Conservation (phyloP, 2,113 vertebrate genomes). For the Festucalex cinctus region DNA sequence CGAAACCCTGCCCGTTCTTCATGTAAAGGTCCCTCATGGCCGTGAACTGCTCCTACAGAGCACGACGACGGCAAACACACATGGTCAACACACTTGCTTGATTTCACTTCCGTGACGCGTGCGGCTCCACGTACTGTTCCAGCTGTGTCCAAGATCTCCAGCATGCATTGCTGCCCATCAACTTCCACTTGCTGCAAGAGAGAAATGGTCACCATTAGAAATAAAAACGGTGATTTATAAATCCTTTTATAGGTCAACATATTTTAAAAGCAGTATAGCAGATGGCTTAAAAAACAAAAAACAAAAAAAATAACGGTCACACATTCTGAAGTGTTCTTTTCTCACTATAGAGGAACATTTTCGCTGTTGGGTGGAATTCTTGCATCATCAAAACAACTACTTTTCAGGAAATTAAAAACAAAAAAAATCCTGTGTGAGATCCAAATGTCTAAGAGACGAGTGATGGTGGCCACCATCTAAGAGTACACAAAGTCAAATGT, state of each 20-base stretch:
- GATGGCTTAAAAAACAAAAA: no score
- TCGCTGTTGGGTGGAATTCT: no score
- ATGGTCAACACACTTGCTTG: slow-evolving; percentile 7
- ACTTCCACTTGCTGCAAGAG: slow-evolving; percentile 94
- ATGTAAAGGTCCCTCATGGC: slow-evolving; percentile 99
- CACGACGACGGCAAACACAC: neutral
- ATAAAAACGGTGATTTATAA: neutral
- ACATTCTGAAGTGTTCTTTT: no score
- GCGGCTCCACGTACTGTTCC: slow-evolving; percentile 84
- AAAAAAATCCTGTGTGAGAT: no score
- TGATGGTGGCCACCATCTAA: no score
- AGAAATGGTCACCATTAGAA: neutral
- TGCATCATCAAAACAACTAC: no score
- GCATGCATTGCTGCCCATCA: slow-evolving; percentile 97
- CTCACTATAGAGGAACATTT: no score
- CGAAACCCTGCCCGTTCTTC: slow-evolving; percentile 99
- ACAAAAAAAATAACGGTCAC: no score
- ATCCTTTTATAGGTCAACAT: neutral
- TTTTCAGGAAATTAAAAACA: no score
- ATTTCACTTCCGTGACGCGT: neutral
- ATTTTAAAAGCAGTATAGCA: neutral
- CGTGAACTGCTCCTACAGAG: slow-evolving; percentile 91
- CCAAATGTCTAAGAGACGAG: no score
- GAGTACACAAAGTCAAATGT: no score
- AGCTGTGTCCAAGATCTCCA: slow-evolving; percentile 97